Percentiles rank a stretch among this genome's conserved stretches.
phyloP scores from a whole-genome alignment of 2,113 vertebrate genomes.

The Setophaga coronata region DNA sequence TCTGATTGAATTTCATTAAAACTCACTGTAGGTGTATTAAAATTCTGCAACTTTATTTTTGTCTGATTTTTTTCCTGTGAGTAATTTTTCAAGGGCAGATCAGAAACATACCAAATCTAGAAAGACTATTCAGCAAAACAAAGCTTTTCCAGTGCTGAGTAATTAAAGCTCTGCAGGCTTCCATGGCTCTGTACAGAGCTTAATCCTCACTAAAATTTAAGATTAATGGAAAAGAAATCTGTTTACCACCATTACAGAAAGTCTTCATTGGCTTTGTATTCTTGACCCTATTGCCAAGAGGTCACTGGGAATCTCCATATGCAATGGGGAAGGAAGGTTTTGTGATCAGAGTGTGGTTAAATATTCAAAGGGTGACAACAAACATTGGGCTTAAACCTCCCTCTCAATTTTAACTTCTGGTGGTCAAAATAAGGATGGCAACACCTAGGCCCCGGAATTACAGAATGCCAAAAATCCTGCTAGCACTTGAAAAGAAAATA shows the following conservation, averaged over 20 bases:
- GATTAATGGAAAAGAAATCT: not conserved
- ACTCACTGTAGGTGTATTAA: conserved; percentile 49
- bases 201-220: not conserved
- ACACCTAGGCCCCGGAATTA: not conserved
- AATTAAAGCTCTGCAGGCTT: conserved; percentile 37
- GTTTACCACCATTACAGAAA: not conserved
- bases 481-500: not conserved
- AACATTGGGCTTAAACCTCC: not conserved
- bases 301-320: not conserved
- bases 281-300: not conserved
- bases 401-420: not conserved
- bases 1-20: conserved; percentile 53
- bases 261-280: not conserved
- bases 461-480: not conserved
- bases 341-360: not conserved
- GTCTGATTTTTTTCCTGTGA: not conserved
- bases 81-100: conserved; percentile 18
- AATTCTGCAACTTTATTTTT: conserved; percentile 18
- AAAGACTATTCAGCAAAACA: not conserved
- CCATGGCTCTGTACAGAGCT: not conserved
- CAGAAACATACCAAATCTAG: not conserved
- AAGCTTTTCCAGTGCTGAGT: conserved; percentile 16
- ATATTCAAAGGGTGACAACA: not conserved
- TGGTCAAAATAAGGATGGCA: not conserved
- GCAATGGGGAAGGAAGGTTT: not conserved